Evolutionary conservation across 1,140 invertebrate species (phyloP).

Genomic region (Drosophila bocki): DNA sequence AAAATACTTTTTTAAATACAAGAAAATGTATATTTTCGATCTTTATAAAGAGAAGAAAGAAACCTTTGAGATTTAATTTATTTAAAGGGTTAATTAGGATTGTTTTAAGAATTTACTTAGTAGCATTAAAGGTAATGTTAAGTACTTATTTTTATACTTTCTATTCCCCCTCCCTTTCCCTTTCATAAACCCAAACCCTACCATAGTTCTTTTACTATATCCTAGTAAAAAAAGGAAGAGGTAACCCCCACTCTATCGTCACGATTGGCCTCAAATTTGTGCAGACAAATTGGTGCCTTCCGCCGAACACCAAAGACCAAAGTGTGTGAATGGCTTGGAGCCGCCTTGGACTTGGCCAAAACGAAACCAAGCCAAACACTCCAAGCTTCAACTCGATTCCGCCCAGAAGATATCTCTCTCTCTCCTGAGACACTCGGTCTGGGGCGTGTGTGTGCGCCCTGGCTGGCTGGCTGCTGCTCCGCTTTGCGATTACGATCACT

Average conservation of each 20-base stretch:
- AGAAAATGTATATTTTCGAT: background rate
- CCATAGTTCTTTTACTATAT: background rate
- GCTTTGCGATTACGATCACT: constrained; percentile 84
- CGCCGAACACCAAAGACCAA: constrained; percentile 9
- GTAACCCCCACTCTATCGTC: background rate
- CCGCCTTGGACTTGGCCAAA: constrained; percentile 41
- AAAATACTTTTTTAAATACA: background rate
- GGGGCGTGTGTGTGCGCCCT: constrained; percentile 30
- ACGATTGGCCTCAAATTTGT: constrained; percentile 42
- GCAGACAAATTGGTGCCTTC: constrained; percentile 54
- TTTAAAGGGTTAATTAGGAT: no score
- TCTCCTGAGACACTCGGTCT: constrained; percentile 50
- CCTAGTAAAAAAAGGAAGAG: background rate
- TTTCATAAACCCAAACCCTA: background rate
- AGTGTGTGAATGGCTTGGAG: constrained; percentile 16
- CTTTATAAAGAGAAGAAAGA: no score
- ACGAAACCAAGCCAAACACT: constrained; percentile 32
- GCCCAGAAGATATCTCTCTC: constrained; percentile 22
- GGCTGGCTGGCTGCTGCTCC: constrained; percentile 47
- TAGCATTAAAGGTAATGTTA: background rate
- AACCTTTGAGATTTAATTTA: no score
- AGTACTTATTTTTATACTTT: background rate
- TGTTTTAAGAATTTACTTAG: no score
- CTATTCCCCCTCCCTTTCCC: no score
- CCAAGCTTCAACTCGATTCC: constrained; percentile 10